These are phyloP conservation scores for Caerostris darwini DNA, from an alignment of 1,140 invertebrate genomes.

Conservation along the genomic window DNA sequence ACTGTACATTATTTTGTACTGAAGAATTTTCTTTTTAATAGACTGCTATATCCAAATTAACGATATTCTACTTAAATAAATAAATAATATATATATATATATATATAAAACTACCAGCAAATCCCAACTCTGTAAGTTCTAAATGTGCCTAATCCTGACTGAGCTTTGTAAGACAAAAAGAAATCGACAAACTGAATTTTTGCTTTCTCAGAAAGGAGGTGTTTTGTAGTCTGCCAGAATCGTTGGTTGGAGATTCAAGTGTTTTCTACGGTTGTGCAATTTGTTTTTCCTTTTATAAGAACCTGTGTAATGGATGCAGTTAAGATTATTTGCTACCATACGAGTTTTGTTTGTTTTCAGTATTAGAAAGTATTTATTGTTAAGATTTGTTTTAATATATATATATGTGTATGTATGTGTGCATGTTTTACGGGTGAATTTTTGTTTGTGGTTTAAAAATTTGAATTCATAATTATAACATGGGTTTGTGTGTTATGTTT, in stretches of 20 bases:
- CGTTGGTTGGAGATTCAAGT: neutral
- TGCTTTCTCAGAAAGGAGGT: slow-evolving; percentile 20
- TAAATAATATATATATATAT: no score
- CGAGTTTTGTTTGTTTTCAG: neutral
- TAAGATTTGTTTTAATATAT: neutral
- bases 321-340: neutral
- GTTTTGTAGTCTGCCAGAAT: slow-evolving; percentile 12
- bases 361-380: slow-evolving; percentile 32
- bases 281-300: neutral
- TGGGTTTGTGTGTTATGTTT: no score
- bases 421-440: slow-evolving; percentile 10
- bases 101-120: no score
- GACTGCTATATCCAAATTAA: no score
- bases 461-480: neutral
- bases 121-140: neutral
- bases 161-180: slow-evolving; percentile 20
- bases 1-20: no score
- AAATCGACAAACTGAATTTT: neutral
- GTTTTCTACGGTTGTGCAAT: slow-evolving; percentile 32
- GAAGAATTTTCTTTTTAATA: no score
- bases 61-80: no score
- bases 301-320: slow-evolving; percentile 3
- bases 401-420: neutral
- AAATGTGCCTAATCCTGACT: slow-evolving; percentile 39
- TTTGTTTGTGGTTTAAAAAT: neutral